phyloP scores from a whole-genome alignment of 1,140 invertebrate genomes.

The Temnothorax curvispinosus region DNA sequence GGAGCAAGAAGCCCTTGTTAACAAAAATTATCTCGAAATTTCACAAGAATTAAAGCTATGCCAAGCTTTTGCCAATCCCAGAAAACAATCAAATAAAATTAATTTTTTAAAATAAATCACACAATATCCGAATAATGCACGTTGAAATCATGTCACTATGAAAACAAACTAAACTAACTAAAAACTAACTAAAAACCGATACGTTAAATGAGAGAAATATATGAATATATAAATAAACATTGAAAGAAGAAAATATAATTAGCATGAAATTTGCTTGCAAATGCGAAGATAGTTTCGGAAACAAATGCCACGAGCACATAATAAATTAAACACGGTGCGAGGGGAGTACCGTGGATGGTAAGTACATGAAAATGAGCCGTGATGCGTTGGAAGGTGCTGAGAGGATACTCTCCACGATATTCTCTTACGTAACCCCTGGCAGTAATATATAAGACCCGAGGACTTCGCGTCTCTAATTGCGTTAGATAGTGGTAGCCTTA shows the following conservation, averaged over 20 bases:
- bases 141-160: background rate
- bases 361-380: background rate
- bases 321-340: constrained; percentile 57
- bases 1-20: background rate
- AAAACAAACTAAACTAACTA: background rate
- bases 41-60: constrained; percentile 19
- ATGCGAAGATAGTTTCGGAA: background rate
- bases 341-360: constrained; percentile 21
- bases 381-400: background rate
- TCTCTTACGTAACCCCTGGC: constrained; percentile 73
- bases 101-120: constrained; percentile 10
- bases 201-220: background rate
- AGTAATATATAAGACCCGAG: constrained; percentile 64
- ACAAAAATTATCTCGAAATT: constrained; percentile 32
- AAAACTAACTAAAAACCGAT: background rate
- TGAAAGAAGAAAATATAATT: background rate
- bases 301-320: background rate
- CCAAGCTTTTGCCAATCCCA: constrained; percentile 16
- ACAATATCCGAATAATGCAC: background rate
- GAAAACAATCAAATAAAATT: constrained; percentile 18
- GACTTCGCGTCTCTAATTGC: constrained; percentile 83
- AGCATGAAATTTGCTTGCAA: background rate
- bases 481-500: constrained; percentile 84
- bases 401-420: constrained; percentile 69
- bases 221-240: no score